Evolutionary conservation across 2,888 invertebrate species (phyloP).

Genomic region (Drosophila austrosaltans): DNA sequence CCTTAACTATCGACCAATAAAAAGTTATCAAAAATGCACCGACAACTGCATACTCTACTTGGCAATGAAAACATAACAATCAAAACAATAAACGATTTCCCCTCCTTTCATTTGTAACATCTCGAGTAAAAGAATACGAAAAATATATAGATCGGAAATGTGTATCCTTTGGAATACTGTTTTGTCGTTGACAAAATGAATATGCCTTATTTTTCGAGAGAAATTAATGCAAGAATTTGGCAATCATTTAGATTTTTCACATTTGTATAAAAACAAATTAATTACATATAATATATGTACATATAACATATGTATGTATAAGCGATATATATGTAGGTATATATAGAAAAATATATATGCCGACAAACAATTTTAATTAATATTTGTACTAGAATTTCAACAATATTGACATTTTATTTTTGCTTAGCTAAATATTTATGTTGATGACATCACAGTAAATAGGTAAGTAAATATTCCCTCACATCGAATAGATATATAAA

Average conservation of each 20-base stretch:
- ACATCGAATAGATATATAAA: neutral
- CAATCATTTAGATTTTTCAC: neutral
- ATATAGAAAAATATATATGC: slow-evolving; percentile 9
- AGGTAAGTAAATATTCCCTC: slow-evolving; percentile 1
- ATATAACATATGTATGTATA: neutral
- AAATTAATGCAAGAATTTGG: neutral
- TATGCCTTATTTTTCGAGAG: neutral
- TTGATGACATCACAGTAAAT: slow-evolving; percentile 5
- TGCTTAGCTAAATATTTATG: slow-evolving; percentile 58
- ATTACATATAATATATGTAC: slow-evolving; percentile 39
- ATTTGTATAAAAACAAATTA: slow-evolving; percentile 51
- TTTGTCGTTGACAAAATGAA: slow-evolving; percentile 8
- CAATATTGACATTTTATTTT: slow-evolving; percentile 24
- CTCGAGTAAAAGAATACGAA: no score
- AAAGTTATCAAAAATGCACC: slow-evolving; percentile 22
- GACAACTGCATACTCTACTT: slow-evolving; percentile 24
- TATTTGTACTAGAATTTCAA: slow-evolving; percentile 56
- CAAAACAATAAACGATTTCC: no score
- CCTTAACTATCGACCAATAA: neutral
- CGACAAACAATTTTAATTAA: slow-evolving; percentile 60
- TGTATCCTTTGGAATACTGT: no score
- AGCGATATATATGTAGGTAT: neutral
- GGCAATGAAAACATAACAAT: no score
- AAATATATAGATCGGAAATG: no score
- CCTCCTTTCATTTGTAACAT: no score